A percentile compares a stretch with the other conserved stretches of the same genome.
phyloP scores from a whole-genome alignment of 92 coral and sea anemone genomes.

The Heliopora coerulea region DNA sequence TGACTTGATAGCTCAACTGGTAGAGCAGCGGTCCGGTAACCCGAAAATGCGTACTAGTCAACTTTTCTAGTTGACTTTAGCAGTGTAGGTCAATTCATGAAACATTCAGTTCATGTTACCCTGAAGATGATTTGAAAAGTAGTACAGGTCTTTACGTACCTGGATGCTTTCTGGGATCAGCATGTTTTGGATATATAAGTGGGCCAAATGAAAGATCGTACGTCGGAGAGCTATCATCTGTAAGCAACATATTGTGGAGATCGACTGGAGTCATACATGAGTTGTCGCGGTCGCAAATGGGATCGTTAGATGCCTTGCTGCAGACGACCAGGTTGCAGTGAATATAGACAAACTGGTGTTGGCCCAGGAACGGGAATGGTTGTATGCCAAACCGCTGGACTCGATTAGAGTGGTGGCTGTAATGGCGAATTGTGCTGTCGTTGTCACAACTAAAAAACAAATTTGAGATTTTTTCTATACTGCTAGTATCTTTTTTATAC shows the following conservation, averaged over 20 bases:
- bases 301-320: neutral
- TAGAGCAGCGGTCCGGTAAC: too few species aligned
- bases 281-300: neutral
- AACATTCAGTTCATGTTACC: too few species aligned
- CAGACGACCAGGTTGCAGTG: neutral
- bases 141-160: too few species aligned
- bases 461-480: too few species aligned
- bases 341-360: constrained; percentile 1
- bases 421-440: constrained; percentile 4
- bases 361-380: neutral
- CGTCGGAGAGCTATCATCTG: neutral
- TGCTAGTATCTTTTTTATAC: too few species aligned
- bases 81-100: too few species aligned
- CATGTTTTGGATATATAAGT: too few species aligned
- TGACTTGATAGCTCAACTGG: too few species aligned
- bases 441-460: neutral
- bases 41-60: too few species aligned
- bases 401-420: neutral
- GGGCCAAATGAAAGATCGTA: neutral
- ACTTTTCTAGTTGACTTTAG: too few species aligned
- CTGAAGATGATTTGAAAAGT: too few species aligned
- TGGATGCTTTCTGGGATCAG: too few species aligned
- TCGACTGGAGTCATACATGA: neutral
- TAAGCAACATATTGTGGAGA: neutral
- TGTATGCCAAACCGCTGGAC: constrained; percentile 1